Conservation (phyloP, 2,113 vertebrate genomes). For the Cyrtonyx montezumae region DNA sequence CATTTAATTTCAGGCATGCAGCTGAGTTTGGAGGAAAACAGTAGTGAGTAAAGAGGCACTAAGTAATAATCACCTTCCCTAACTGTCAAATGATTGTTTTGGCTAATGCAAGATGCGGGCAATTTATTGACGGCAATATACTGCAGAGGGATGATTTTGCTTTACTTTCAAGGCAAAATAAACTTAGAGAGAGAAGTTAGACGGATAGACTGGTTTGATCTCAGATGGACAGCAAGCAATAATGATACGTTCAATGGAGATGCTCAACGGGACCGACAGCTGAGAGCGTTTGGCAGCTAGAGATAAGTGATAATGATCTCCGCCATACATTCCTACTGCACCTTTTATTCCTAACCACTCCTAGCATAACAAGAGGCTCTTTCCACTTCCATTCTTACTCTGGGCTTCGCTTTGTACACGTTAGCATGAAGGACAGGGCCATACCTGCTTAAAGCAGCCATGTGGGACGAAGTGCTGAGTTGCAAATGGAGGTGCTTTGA, state of each 20-base stretch:
- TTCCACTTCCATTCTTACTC: neutral
- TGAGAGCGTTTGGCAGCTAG: neutral
- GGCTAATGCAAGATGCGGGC: constrained; percentile 32
- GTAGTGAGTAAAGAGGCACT: neutral
- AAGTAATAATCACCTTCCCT: constrained; percentile 28
- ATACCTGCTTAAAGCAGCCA: neutral
- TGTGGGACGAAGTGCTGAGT: neutral
- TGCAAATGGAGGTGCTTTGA: neutral
- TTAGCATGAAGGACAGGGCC: neutral
- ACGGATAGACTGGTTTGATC: neutral
- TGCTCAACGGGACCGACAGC: neutral
- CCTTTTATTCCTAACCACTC: neutral
- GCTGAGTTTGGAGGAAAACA: constrained; percentile 5
- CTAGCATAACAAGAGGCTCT: neutral
- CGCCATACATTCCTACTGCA: neutral
- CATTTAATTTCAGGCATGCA: neutral
- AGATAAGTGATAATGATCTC: constrained; percentile 22
- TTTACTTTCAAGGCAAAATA: neutral
- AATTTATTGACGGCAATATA: constrained; percentile 5
- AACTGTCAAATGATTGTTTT: constrained; percentile 43
- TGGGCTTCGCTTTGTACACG: neutral
- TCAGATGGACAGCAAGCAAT: constrained; percentile 13
- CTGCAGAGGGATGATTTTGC: neutral
- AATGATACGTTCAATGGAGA: neutral
- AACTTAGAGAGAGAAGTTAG: neutral